Conservation (phyloP, 2,888 invertebrate genomes). For the Lobophora halterata region DNA sequence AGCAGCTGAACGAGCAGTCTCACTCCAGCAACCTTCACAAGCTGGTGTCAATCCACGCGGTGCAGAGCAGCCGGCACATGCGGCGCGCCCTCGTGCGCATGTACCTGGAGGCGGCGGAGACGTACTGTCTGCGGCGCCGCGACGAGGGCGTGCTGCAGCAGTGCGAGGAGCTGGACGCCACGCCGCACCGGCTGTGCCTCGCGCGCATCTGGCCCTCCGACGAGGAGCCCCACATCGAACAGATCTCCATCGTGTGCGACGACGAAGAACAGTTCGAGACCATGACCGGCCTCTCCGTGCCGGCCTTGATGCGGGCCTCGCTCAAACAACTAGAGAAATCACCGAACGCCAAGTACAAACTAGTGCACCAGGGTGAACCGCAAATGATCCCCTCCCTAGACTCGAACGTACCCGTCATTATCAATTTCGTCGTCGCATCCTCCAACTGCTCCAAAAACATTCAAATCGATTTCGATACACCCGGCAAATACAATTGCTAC, state of each 20-base stretch:
- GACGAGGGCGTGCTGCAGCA: slow-evolving; percentile 38
- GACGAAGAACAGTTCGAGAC: slow-evolving; percentile 48
- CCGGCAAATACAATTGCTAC: slow-evolving; percentile 41
- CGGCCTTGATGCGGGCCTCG: slow-evolving; percentile 44
- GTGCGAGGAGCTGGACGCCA: slow-evolving; percentile 61
- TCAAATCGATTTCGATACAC: slow-evolving; percentile 32
- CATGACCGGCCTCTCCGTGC: slow-evolving; percentile 51
- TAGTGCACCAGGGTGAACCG: slow-evolving; percentile 55
- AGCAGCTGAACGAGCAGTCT: slow-evolving; percentile 46
- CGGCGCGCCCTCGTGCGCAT: slow-evolving; percentile 49
- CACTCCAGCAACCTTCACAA: slow-evolving; percentile 56
- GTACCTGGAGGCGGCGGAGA: slow-evolving; percentile 60
- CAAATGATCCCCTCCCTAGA: slow-evolving; percentile 55
- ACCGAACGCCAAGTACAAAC: slow-evolving; percentile 43
- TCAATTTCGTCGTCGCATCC: slow-evolving; percentile 47
- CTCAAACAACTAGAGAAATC: slow-evolving; percentile 47
- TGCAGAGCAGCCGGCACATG: slow-evolving; percentile 49
- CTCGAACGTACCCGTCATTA: slow-evolving; percentile 44
- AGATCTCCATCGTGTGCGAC: slow-evolving; percentile 54
- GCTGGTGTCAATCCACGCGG: slow-evolving; percentile 52
- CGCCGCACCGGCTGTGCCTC: slow-evolving; percentile 52
- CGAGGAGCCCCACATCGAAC: slow-evolving; percentile 52
- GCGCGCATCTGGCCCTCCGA: slow-evolving; percentile 60
- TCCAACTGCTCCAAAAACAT: slow-evolving; percentile 56
- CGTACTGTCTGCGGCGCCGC: slow-evolving; percentile 53